phyloP scores from a whole-genome alignment of 2,888 invertebrate genomes.

The Conops quadrifasciatus region DNA sequence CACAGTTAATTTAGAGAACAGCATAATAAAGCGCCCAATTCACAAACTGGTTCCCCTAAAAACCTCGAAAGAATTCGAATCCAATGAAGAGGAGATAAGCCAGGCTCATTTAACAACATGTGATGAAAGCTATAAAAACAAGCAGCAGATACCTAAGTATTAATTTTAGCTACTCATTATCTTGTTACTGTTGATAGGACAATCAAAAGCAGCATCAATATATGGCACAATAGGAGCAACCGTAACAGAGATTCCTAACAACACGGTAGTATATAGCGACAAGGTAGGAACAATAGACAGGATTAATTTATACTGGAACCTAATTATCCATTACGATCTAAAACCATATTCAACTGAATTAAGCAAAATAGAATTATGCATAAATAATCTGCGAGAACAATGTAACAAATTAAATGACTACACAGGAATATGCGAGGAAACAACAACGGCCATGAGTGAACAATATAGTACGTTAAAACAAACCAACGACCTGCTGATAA shows the following conservation, averaged over 20 bases:
- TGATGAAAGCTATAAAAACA: background rate
- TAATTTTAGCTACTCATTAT: background rate
- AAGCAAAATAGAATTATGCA: background rate
- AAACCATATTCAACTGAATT: too few relatives aligned
- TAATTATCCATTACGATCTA: too few relatives aligned
- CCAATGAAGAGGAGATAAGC: background rate
- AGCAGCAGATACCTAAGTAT: background rate
- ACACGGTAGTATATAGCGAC: background rate
- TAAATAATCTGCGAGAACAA: background rate
- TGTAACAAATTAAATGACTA: too few relatives aligned
- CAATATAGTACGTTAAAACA: background rate
- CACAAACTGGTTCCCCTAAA: background rate
- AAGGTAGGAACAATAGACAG: background rate
- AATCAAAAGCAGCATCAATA: background rate
- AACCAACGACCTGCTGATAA: too few relatives aligned
- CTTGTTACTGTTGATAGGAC: background rate
- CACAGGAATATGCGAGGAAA: too few relatives aligned
- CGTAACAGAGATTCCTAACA: background rate
- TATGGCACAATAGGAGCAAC: constrained; percentile 3
- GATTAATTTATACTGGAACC: background rate
- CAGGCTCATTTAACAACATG: background rate
- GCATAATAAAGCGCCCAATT: too few relatives aligned
- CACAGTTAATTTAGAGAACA: too few relatives aligned
- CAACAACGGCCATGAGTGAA: background rate
- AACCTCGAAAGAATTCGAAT: background rate